These are phyloP conservation scores for Heliconius erato DNA, from an alignment of 2,888 invertebrate species.

Conservation along the genomic window DNA sequence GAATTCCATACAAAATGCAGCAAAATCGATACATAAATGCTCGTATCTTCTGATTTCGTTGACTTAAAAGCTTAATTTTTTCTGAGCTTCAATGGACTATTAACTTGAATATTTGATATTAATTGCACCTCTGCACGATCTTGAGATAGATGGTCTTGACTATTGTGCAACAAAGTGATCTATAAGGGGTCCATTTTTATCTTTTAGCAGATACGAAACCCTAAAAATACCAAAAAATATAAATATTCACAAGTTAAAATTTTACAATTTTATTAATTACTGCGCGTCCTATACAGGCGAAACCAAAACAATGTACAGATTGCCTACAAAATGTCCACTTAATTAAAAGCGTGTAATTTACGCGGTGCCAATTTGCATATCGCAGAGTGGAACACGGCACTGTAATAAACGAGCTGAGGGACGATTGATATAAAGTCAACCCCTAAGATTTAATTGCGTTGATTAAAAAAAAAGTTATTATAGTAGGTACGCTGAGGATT, in stretches of 20 bases:
- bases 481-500: neutral
- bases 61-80: no score
- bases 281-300: slow-evolving; percentile 1
- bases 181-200: no score
- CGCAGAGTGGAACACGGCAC: slow-evolving; percentile 23
- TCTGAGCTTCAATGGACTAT: no score
- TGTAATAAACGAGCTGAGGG: slow-evolving; percentile 13
- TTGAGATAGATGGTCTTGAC: no score
- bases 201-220: no score
- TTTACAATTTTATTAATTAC: slow-evolving; percentile 5
- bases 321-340: slow-evolving; percentile 38
- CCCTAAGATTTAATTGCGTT: slow-evolving; percentile 10
- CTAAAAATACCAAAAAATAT: no score
- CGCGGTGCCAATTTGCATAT: slow-evolving; percentile 29
- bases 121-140: no score
- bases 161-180: no score
- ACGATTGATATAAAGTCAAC: slow-evolving; percentile 30
- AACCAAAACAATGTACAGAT: slow-evolving; percentile 28
- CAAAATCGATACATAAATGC: no score
- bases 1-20: no score
- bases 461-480: neutral
- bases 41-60: no score
- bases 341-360: slow-evolving; percentile 39
- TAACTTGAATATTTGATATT: no score
- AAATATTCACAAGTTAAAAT: neutral